Evolutionary conservation across 2,113 vertebrate genomes (phyloP), one percentile per base, ranked within the genome.

Genomic region (Phrynocephalus versicolor): DNA sequence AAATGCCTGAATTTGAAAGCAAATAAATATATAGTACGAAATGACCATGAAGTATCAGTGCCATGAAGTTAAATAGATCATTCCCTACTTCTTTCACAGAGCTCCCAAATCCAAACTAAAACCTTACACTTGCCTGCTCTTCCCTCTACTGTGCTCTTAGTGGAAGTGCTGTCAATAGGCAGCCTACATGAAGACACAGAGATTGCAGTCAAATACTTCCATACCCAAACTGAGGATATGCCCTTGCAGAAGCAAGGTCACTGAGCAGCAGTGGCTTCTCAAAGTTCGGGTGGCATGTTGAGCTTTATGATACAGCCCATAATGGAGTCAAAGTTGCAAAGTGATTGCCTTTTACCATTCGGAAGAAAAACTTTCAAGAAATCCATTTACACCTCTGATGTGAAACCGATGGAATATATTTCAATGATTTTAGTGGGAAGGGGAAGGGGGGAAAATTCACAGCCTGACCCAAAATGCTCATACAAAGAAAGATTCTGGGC

Each of bases 381-480:
- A 96, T 94, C 95, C 96, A 96, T 96, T 96, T 95, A 94, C 94
- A 96, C 94, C 94, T 95, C 93, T 93, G 93, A 95, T 95, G 94
- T 94, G 96, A 96, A 94, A 94, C 88, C 84, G 92, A 81, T 88
- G 91, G 90, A 94, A 94, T 94, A 93, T 92, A 95, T 95, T 95
- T 93, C 94, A 95, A 89, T 91, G 89, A 92, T 87, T 93, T 95
- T 86, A 93, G 89, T 75, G 60, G 90, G 92, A 92, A 92, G 41
- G 75, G 87, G 85, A 18, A 19, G 83, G 82, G 74, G 79, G 79
- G 71, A 72, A 91, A 91, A 88, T 88, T 65, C 85, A 85, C 87
- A 91, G 85, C 45, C 83, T 93, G 86, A 91, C 88, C 85, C 10
- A 74, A 93, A 94, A 93, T 62, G 92, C 30, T 88, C 91, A 91